These are phyloP conservation scores for Podarcis raffonei DNA, from an alignment of 2,113 vertebrate genomes.

Conservation along the genomic window DNA sequence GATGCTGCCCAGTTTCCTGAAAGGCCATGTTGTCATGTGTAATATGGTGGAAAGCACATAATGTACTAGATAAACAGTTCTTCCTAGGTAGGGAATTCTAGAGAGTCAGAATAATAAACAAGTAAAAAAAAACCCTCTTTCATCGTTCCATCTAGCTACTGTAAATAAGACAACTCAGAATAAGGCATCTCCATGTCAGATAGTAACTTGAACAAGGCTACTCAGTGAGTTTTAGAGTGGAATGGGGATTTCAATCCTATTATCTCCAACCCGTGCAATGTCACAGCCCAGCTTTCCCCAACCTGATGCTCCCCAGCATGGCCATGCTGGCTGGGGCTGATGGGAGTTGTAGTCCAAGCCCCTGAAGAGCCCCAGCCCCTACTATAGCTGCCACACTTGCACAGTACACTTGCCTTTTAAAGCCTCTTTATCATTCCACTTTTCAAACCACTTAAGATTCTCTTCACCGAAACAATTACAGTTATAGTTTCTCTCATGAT, in stretches of 20 bases:
- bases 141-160: background rate
- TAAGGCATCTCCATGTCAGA: background rate
- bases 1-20: background rate
- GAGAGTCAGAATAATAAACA: background rate
- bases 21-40: background rate
- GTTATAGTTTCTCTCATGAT: background rate
- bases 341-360: too few species aligned
- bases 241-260: background rate
- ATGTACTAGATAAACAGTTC: background rate
- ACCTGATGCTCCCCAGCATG: too few species aligned
- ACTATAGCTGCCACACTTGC: background rate
- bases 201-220: too few species aligned
- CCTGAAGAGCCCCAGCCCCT: too few species aligned
- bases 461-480: background rate
- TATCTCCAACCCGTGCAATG: background rate
- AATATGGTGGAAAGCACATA: background rate
- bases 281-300: background rate
- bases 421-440: background rate
- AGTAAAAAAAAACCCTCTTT: too few species aligned
- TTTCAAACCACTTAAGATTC: background rate
- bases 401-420: background rate
- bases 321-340: too few species aligned
- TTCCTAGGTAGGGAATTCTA: background rate
- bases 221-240: background rate
- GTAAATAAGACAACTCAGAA: background rate